phyloP scores from a whole-genome alignment of 2,888 invertebrate genomes.

The Chymomyza caudatula region DNA sequence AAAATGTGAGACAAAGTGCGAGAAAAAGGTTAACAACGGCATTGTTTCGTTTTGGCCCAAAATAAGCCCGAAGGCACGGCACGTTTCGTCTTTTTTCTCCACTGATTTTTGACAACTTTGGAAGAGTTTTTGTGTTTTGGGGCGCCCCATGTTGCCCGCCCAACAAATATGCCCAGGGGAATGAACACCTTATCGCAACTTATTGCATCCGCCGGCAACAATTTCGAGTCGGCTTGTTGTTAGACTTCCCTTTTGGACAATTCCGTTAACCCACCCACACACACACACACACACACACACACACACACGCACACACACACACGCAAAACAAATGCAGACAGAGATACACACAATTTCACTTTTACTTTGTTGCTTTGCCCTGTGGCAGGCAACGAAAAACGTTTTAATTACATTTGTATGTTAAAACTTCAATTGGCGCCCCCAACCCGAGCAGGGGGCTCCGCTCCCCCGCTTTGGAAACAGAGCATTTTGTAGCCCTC shows the following conservation, averaged over 20 bases:
- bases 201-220: conserved; percentile 72
- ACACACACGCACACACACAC: conserved; percentile 23
- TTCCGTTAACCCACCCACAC: conserved; percentile 41
- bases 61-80: not conserved
- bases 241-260: conserved; percentile 57
- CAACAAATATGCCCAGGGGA: conserved; percentile 57
- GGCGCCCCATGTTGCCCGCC: conserved; percentile 9
- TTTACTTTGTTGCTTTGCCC: conserved; percentile 50
- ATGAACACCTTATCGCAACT: conserved; percentile 72
- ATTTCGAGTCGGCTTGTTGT: conserved; percentile 62
- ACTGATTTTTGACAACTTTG: conserved; percentile 67
- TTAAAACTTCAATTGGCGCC: conserved; percentile 71
- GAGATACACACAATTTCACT: conserved; percentile 35
- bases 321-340: not conserved
- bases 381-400: conserved; percentile 67
- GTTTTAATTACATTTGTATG: conserved; percentile 73
- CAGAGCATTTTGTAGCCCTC: conserved; percentile 23
- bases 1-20: not conserved
- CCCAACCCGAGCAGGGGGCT: conserved; percentile 18
- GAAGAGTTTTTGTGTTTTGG: conserved; percentile 35
- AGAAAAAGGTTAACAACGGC: conserved; percentile 66
- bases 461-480: not conserved
- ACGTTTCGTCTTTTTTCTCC: conserved; percentile 19
- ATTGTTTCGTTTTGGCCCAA: conserved; percentile 27
- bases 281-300: conserved; percentile 16